phyloP scores from a whole-genome alignment of 2,888 invertebrate species.

The Noctua comes region DNA sequence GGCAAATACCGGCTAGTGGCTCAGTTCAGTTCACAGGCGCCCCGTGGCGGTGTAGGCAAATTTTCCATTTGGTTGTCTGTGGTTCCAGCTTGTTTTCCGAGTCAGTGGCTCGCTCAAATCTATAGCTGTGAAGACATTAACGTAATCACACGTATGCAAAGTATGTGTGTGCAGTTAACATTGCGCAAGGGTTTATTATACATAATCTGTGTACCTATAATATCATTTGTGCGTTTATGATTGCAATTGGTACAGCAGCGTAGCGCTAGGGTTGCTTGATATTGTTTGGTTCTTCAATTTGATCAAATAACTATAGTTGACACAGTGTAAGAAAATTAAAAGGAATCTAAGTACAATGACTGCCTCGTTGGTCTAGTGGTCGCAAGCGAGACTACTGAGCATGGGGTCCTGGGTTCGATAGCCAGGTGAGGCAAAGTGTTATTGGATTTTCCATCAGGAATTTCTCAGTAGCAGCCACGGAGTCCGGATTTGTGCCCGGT shows the following conservation, averaged over 20 bases:
- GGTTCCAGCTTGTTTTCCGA: conserved; percentile 78
- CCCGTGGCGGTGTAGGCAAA: conserved; percentile 64
- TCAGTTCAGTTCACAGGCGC: conserved; percentile 60
- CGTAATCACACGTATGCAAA: conserved; percentile 27
- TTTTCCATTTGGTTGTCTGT: conserved; percentile 77
- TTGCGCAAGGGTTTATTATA: neutral
- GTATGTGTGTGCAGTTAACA: conserved; percentile 13
- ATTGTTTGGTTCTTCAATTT: neutral
- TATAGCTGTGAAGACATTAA: conserved; percentile 66
- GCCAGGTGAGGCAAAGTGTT: too few species aligned
- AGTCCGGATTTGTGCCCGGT: too few species aligned
- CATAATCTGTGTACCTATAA: neutral
- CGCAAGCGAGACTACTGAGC: too few species aligned
- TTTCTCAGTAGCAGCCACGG: too few species aligned
- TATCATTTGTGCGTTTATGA: neutral
- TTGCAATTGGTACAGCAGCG: neutral
- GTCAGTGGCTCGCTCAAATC: conserved; percentile 72
- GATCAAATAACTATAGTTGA: neutral
- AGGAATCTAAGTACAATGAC: neutral
- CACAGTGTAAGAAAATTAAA: neutral
- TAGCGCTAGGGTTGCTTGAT: neutral
- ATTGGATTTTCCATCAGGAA: too few species aligned
- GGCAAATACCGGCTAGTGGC: conserved; percentile 30
- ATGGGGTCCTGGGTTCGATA: too few species aligned
- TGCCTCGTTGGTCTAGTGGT: too few species aligned